Evolutionary conservation across 2,797 vertebrate species (phyloP), one percentile per base, ranked within the genome.

Genomic region (Momotus momota): DNA sequence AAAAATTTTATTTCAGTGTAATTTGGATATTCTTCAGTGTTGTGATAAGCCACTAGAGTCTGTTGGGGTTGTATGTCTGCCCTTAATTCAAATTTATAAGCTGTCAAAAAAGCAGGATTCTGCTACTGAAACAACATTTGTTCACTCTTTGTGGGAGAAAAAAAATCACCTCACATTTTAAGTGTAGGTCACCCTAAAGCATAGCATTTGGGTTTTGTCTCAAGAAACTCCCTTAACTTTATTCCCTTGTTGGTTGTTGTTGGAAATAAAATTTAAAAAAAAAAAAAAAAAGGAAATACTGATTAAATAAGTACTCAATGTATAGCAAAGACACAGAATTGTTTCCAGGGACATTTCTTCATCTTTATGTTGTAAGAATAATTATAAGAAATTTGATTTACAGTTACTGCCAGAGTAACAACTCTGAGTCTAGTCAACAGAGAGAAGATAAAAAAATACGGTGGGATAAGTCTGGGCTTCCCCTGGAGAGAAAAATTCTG

Each of bases 371-470:
- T 91, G 88, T 87, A 88, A 75, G 64, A 92, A 48, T 87, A 93
- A 95, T 96, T 90, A 35, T 3, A 62, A 70, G n/a, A 13, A 93
- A 80, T 92, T 96, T 41, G 71, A 87, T 96, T 87, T 88, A 69
- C 81, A 88, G 43, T 92, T 94, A 55, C 73, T 96, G 94, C 94
- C 96, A 90, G 90, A 92, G 93, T 83, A 96, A n/a, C 84, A 73
- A 12, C 91, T 94, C 87, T 94, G 91, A 96, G 90, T 83, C 77
- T 41, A 70, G 81, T 77, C 86, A 77, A 67, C 86, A 62, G 54
- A 27, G 60, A 90, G 95, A 54, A 95, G 70, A 85, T 92, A 67
- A 74, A 87, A 61, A 95, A 93, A 66, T 25, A n/a, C 2, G 23
- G 31, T 93, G 58, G 66, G 62, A 83, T 88, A n/a, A 91, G 74